Base-by-base conservation (phyloP, 2,797 vertebrate genomes). In the Eleutherodactylus coqui region DNA sequence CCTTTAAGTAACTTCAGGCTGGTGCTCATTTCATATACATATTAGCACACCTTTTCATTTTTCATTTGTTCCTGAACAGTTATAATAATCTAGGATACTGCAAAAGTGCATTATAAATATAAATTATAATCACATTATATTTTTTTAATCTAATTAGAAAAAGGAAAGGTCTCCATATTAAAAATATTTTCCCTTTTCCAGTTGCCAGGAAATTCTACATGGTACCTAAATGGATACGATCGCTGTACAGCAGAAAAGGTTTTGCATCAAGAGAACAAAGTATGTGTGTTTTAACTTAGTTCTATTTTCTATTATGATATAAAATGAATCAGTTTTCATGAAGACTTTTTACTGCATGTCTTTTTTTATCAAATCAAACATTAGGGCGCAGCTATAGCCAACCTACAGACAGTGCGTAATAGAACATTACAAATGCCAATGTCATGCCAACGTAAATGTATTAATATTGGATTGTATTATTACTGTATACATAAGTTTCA, bases 181-280 rank as follows among this genome's bases (percentile, higher is more conserved):
- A 58, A 55, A 38, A 38, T 14, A 14, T 55, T n/a, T 36, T 55
- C 36, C 17, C 6, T 82, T 53, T 86, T 80, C 7, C 83, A 94
- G 94, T 90, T 84, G 24, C 73, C 88, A 79, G 85, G 29, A 17
- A 88, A 58, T 47, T 87, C 69, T 0, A 85, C 91, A 21, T 98
- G 97, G 97, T 98, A 98, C 3, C 2, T 96, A 3, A 96, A 96
- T 84, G 60, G 93, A 11, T 95, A 90, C 4, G 90, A 91, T 72
- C 95, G 97, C 47, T 91, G 91, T 4, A 92, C 94, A 43, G 96
- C 96, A 4, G 97, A 98, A 83, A 94, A 95, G 5, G 95, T 95
- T 7, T 89, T 99, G 79, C 91, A 95, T 85, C 90, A 95, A 81
- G 93, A 95, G 75, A 96, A 94, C 90, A 94, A 89, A 92, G 97